Percentiles rank a stretch among this genome's conserved stretches.
These are phyloP conservation scores for Malacoctenus gilli DNA, from an alignment of 2,797 vertebrate genomes.

Conservation along the genomic window DNA sequence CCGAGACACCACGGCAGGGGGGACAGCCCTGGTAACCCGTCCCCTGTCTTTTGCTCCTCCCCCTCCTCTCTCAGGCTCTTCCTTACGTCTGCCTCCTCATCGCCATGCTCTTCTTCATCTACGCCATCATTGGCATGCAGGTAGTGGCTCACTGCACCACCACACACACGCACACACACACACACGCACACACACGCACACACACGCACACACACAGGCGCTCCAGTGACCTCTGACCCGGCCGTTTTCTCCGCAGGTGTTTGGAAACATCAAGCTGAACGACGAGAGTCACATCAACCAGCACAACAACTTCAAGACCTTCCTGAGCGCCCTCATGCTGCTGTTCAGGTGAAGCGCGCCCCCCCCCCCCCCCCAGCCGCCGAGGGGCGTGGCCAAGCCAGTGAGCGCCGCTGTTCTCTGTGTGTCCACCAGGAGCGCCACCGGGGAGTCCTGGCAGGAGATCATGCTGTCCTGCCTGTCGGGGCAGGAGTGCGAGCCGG, in stretches of 20 bases:
- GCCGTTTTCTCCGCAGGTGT: slow-evolving; percentile 88
- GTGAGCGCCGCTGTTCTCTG: too few relatives aligned
- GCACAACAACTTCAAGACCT: slow-evolving; percentile 99
- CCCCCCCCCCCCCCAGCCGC: too few relatives aligned
- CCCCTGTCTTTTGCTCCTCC: too few relatives aligned
- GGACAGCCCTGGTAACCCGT: too few relatives aligned
- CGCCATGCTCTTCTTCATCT: slow-evolving; percentile 99
- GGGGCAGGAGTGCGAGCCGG: slow-evolving; percentile 90
- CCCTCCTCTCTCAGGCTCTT: slow-evolving; percentile 87
- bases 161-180: too few relatives aligned
- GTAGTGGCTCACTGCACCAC: slow-evolving; percentile 56
- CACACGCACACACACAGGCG: too few relatives aligned
- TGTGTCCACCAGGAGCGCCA: slow-evolving; percentile 89
- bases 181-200: too few relatives aligned
- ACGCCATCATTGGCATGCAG: slow-evolving; percentile 99
- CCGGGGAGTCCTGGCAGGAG: slow-evolving; percentile 99
- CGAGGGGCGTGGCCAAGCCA: too few relatives aligned
- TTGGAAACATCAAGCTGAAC: slow-evolving; percentile 97
- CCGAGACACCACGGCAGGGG: too few relatives aligned
- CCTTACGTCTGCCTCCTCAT: slow-evolving; percentile 99
- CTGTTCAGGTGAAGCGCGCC: slow-evolving; percentile 88
- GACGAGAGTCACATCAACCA: slow-evolving; percentile 97
- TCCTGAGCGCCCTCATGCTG: slow-evolving; percentile 95
- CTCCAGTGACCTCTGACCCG: too few relatives aligned
- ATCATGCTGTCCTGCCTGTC: slow-evolving; percentile 97